phyloP scores from a whole-genome alignment of 2,797 vertebrate species.

The Xenentodon cancila region DNA sequence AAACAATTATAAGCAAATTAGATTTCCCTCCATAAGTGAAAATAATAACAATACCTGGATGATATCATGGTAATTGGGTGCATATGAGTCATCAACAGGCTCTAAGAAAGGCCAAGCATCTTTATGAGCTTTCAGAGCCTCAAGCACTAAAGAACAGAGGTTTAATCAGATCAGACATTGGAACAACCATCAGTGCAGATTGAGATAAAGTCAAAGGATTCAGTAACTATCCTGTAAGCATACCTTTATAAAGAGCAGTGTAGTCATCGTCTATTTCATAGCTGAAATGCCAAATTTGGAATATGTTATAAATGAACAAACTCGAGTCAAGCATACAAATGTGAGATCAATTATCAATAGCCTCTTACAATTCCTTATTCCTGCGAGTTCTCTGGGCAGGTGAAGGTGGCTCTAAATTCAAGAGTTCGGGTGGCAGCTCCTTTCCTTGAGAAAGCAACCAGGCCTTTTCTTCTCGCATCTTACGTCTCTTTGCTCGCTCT shows the following conservation, averaged over 20 bases:
- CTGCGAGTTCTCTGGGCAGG: constrained; percentile 85
- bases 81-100: constrained; percentile 97
- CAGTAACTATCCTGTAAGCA: constrained; percentile 34
- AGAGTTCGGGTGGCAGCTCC: constrained; percentile 91
- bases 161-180: constrained; percentile 5
- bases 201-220: constrained; percentile 7
- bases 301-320: constrained; percentile 7
- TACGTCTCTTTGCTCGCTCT: constrained; percentile 94
- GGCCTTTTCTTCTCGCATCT: constrained; percentile 93
- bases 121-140: constrained; percentile 95
- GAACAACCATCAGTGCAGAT: background rate
- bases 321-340: background rate
- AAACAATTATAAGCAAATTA: background rate
- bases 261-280: constrained; percentile 98
- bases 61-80: constrained; percentile 96
- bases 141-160: constrained; percentile 85
- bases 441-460: constrained; percentile 96
- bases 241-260: constrained; percentile 98
- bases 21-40: background rate
- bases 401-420: constrained; percentile 90
- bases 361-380: constrained; percentile 89
- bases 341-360: constrained; percentile 17
- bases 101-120: constrained; percentile 98
- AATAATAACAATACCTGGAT: constrained; percentile 83
- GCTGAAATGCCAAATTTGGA: constrained; percentile 73